Percentiles rank a stretch among this genome's conserved stretches.
These are phyloP conservation scores for Heteronetta atricapilla DNA, from an alignment of 2,113 vertebrate species.

Conservation along the genomic window DNA sequence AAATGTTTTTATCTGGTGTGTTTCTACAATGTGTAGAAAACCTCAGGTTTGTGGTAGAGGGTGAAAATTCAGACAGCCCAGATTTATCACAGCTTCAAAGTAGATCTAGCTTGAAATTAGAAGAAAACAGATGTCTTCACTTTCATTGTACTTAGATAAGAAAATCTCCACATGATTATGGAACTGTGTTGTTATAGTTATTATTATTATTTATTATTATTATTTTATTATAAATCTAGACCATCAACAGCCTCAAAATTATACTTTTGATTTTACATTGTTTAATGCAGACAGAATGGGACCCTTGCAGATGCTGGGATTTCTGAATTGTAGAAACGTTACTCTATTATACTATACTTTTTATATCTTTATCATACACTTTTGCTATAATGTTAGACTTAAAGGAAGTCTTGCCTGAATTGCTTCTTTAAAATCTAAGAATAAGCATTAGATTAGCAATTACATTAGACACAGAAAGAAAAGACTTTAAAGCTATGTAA, in stretches of 20 bases:
- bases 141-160: background rate
- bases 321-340: background rate
- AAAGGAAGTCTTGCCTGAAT: background rate
- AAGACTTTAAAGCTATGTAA: background rate
- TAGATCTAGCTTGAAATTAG: background rate
- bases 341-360: background rate
- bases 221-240: background rate
- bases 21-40: background rate
- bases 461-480: background rate
- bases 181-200: background rate
- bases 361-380: background rate
- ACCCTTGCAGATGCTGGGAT: background rate
- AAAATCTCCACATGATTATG: background rate
- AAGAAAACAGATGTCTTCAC: background rate
- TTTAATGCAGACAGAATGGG: background rate
- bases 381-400: background rate
- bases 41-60: background rate
- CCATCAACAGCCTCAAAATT: background rate
- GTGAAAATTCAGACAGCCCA: background rate
- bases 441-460: background rate
- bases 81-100: background rate
- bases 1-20: background rate
- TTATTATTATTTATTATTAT: too few relatives aligned
- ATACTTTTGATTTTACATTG: background rate
- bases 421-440: background rate